phyloP scores from a whole-genome alignment of 2,797 vertebrate species.

The Melanotaenia trifasciata region DNA sequence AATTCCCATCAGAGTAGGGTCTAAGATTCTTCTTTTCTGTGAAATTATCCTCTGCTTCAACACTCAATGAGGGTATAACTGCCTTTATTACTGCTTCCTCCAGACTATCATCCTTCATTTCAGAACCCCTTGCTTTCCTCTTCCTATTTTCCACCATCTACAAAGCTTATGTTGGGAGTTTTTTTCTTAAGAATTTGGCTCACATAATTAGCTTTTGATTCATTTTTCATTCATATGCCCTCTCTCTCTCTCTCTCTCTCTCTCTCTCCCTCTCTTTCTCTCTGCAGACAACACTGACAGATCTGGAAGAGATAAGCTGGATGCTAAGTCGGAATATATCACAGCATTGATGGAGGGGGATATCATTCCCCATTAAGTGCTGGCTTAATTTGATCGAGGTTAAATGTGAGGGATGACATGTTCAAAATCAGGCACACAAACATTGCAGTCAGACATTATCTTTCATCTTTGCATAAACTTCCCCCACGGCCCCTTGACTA shows the following conservation, averaged over 20 bases:
- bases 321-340: constrained; percentile 30
- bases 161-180: neutral
- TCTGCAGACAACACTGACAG: constrained; percentile 4
- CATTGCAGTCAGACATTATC: constrained; percentile 62
- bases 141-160: neutral
- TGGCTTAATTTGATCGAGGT: constrained; percentile 62
- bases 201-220: neutral
- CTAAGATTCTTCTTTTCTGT: constrained; percentile 21
- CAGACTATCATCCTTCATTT: constrained; percentile 7
- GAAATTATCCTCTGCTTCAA: constrained; percentile 28
- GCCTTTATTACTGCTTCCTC: constrained; percentile 13
- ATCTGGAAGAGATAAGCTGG: constrained; percentile 2
- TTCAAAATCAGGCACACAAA: constrained; percentile 58
- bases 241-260: neutral
- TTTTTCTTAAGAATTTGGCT: neutral
- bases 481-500: constrained; percentile 35
- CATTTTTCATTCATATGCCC: constrained; percentile 2
- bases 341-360: constrained; percentile 24
- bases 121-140: constrained; percentile 8
- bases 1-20: constrained; percentile 35
- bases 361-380: constrained; percentile 47
- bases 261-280: neutral
- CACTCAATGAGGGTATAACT: constrained; percentile 18
- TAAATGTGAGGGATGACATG: constrained; percentile 61
- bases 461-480: constrained; percentile 66